Base-by-base conservation (phyloP, 2,888 invertebrate species). In the Mythimna vitellina region DNA sequence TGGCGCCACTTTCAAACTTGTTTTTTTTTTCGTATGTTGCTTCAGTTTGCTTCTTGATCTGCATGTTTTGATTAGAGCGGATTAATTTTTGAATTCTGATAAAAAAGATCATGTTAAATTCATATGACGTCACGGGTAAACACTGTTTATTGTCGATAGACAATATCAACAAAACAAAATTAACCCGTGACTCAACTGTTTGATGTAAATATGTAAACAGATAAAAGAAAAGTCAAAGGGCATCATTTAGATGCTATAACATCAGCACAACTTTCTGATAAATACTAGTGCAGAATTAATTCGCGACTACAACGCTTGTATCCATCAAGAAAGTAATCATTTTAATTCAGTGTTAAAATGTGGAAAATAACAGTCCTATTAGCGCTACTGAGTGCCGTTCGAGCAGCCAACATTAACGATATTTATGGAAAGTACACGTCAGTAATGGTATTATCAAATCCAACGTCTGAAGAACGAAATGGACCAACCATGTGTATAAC, bases 401-500 rank as follows among this genome's bases (percentile, higher is more conserved):
- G 8, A 60, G 60, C 14, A 38, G 60, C 60, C 0, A 60, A 22
- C 14, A 38, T 60, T 3, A 22, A 60, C 38, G 60, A 60, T 0
- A 22, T 60, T 22, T 60, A 60, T 17, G 60, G 60, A 60, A 60
- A 60, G 5, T 60, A 60, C 14, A 60, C 60, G 8, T 3, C 3
- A 3, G 38, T 38, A 14, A 22, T 22, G 22, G 7, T 22, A 38
- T 38, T 22, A 3, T 38, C 60, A 22, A 38, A 60, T 1, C 14
- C 8, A 1, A 0, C 7, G 1, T 14, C 38, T n/a, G 38, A 17
- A 60, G 38, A 14, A 14, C 8, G 17, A 3, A 8, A 22, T 7
- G 60, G 22, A 17, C 38, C 38, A 14, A 1, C 14, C 22, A 3
- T 61, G 9, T 61, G 61, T 9, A 5, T 42, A 42, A 25, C 17